phyloP scores from a whole-genome alignment of 2,113 vertebrate genomes.

The Pterocles burchelli region DNA sequence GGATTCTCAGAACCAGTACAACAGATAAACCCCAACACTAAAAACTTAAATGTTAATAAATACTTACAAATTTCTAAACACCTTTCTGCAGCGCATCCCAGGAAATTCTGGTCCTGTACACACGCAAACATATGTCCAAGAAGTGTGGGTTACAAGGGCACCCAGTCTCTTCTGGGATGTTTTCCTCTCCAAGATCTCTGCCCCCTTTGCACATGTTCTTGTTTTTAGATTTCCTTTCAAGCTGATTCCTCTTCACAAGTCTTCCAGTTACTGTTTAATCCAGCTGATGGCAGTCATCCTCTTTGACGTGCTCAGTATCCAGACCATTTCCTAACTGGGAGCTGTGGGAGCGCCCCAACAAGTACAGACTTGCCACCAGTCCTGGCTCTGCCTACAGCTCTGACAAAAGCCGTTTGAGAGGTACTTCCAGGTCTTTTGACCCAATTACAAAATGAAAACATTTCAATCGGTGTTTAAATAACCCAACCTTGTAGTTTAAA shows the following conservation, averaged over 20 bases:
- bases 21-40: background rate
- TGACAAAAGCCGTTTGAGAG: background rate
- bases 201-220: background rate
- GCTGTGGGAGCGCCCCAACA: background rate
- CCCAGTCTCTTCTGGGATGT: accelerated
- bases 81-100: background rate
- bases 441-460: background rate
- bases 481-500: background rate
- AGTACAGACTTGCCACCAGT: background rate
- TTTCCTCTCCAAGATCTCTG: background rate
- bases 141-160: too few species aligned
- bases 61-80: background rate
- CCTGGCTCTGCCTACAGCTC: background rate
- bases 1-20: background rate
- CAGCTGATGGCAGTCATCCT: background rate
- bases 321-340: background rate
- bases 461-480: background rate
- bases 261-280: background rate
- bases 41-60: background rate
- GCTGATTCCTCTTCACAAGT: background rate
- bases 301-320: background rate
- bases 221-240: background rate
- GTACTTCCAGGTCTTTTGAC: background rate
- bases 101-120: background rate
- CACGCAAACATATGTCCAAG: background rate